phyloP scores from a whole-genome alignment of 2,113 vertebrate species.

The Seriola rivoliana region DNA sequence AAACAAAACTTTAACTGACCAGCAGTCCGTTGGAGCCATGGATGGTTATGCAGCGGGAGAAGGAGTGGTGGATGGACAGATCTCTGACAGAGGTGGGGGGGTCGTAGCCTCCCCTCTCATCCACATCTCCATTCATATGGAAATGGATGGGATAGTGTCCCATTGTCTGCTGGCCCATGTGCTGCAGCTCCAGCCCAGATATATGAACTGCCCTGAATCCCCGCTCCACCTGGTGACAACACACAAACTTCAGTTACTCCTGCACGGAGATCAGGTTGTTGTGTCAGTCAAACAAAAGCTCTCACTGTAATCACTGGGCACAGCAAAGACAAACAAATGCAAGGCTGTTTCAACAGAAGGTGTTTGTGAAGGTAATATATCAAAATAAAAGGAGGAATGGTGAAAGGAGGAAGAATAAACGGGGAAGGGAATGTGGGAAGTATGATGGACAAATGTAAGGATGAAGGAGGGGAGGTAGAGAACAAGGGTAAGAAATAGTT shows the following conservation, averaged over 20 bases:
- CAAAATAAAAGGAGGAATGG: background rate
- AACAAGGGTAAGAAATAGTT: no score
- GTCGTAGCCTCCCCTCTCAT: constrained; percentile 90
- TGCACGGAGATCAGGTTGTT: background rate
- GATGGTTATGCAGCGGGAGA: constrained; percentile 95
- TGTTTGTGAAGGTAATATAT: background rate
- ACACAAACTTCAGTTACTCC: background rate
- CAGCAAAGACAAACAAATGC: background rate
- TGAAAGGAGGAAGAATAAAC: background rate
- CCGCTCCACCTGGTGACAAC: constrained; percentile 86
- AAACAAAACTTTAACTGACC: constrained; percentile 83
- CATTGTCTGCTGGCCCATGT: constrained; percentile 97
- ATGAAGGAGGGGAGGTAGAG: no score
- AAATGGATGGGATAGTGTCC: constrained; percentile 98
- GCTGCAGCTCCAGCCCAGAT: constrained; percentile 91
- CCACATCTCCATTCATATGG: constrained; percentile 95
- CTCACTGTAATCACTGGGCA: background rate
- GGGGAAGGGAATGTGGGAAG: no score
- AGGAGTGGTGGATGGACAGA: constrained; percentile 93
- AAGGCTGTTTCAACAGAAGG: background rate
- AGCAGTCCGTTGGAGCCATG: constrained; percentile 95
- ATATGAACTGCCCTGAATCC: constrained; percentile 91
- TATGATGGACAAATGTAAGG: no score
- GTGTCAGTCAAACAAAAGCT: background rate
- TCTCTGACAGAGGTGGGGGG: constrained; percentile 90